Conservation (phyloP, 1,140 invertebrate species). For the Drosophila nigromelanica region DNA sequence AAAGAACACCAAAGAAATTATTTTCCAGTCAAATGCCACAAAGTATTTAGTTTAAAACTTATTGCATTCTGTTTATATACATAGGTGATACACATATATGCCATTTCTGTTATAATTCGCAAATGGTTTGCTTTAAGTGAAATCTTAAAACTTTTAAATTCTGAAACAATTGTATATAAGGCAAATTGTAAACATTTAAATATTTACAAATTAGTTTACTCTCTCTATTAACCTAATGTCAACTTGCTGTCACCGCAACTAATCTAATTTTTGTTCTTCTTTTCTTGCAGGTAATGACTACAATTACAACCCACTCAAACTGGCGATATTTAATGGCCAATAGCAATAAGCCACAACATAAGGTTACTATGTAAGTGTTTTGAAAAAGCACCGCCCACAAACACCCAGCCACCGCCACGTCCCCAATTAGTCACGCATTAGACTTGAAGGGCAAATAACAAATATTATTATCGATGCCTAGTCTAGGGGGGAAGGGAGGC, state of each 20-base stretch:
- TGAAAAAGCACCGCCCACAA: not conserved
- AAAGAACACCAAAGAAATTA: not conserved
- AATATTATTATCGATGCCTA: slow-evolving; percentile 26
- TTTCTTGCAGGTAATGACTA: slow-evolving; percentile 67
- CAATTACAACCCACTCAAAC: too few species aligned
- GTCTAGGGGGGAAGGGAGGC: slow-evolving; percentile 2
- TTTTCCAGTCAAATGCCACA: slow-evolving; percentile 1
- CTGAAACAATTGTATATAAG: too few species aligned
- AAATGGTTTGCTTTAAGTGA: too few species aligned
- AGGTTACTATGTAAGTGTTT: slow-evolving; percentile 17
- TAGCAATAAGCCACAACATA: slow-evolving; percentile 22
- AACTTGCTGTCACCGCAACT: slow-evolving; percentile 22
- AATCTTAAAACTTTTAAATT: too few species aligned
- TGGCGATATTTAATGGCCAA: not conserved
- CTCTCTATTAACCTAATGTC: slow-evolving; percentile 4
- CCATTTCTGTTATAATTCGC: too few species aligned
- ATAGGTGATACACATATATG: too few species aligned
- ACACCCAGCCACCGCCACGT: slow-evolving; percentile 2
- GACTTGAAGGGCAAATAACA: slow-evolving; percentile 21
- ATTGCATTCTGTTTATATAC: too few species aligned
- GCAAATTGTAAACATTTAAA: too few species aligned
- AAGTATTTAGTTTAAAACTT: not conserved
- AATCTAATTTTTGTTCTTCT: slow-evolving; percentile 28
- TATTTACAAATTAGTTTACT: not conserved
- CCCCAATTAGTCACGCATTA: slow-evolving; percentile 21